Percentiles rank a stretch among this genome's conserved stretches.
These are phyloP conservation scores for Hippocampus comes DNA, from an alignment of 2,113 vertebrate species.

Conservation along the genomic window DNA sequence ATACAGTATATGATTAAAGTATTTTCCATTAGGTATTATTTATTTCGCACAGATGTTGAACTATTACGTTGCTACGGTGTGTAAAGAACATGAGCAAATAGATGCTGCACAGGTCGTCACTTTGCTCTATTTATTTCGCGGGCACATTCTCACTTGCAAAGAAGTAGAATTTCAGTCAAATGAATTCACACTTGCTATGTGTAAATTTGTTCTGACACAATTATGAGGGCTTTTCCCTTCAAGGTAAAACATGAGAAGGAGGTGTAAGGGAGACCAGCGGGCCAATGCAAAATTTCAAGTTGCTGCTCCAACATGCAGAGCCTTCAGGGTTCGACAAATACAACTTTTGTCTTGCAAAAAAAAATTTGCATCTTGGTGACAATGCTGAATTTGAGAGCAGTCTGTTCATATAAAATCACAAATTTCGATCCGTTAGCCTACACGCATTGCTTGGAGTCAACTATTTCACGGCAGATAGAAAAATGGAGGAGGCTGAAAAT, in stretches of 20 bases:
- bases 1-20: too few relatives aligned
- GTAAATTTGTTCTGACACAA: slow-evolving; percentile 29
- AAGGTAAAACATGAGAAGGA: slow-evolving; percentile 12
- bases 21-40: background rate
- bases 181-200: slow-evolving; percentile 4
- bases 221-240: slow-evolving; percentile 19
- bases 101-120: background rate
- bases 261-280: slow-evolving; percentile 19
- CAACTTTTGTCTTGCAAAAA: background rate
- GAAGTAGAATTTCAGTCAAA: slow-evolving; percentile 1
- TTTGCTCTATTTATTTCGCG: slow-evolving; percentile 10
- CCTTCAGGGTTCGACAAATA: background rate
- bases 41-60: background rate
- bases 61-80: background rate
- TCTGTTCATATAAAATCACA: background rate
- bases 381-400: background rate
- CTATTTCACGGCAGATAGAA: background rate
- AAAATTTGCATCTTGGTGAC: background rate
- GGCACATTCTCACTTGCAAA: background rate
- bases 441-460: background rate
- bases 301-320: slow-evolving; percentile 27
- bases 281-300: background rate
- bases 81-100: background rate
- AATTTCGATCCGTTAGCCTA: background rate
- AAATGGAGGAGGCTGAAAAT: background rate